phyloP scores from a whole-genome alignment of 1,140 invertebrate species.

The Aphelenchoides avenae region DNA sequence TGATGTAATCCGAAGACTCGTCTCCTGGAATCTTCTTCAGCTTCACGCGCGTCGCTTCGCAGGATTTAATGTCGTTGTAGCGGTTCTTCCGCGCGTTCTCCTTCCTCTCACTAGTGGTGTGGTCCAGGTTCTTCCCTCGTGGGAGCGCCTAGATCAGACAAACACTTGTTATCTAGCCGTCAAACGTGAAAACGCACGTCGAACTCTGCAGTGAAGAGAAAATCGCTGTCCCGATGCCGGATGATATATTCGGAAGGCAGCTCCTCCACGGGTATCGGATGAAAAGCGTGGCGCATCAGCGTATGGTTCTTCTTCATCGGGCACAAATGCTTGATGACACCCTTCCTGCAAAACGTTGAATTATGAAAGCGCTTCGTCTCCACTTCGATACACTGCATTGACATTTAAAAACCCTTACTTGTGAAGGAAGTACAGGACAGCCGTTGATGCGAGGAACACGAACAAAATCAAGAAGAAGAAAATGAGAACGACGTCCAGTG shows the following conservation, averaged over 20 bases:
- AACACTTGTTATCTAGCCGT: background rate
- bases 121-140: slow-evolving; percentile 25
- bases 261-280: slow-evolving; percentile 49
- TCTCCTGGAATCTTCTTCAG: slow-evolving; percentile 39
- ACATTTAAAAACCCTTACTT: slow-evolving; percentile 18
- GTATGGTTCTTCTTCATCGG: slow-evolving; percentile 40
- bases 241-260: slow-evolving; percentile 51
- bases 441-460: slow-evolving; percentile 14
- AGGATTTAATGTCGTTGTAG: slow-evolving; percentile 57
- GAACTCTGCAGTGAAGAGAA: slow-evolving; percentile 54
- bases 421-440: slow-evolving; percentile 37
- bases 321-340: slow-evolving; percentile 43
- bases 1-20: slow-evolving; percentile 51
- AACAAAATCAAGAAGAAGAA: slow-evolving; percentile 33
- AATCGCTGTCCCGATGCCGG: slow-evolving; percentile 54
- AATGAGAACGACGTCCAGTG: slow-evolving; percentile 28
- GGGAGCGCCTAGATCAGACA: slow-evolving; percentile 26
- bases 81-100: slow-evolving; percentile 54
- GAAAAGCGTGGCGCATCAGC: slow-evolving; percentile 35
- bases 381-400: slow-evolving; percentile 3
- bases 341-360: slow-evolving; percentile 20
- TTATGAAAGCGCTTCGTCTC: background rate
- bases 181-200: slow-evolving; percentile 29
- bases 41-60: slow-evolving; percentile 52
- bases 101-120: slow-evolving; percentile 48